Evolutionary conservation across 2,113 vertebrate genomes (phyloP), one percentile per base, ranked within the genome.

Genomic region (Cinclus mexicanus): DNA sequence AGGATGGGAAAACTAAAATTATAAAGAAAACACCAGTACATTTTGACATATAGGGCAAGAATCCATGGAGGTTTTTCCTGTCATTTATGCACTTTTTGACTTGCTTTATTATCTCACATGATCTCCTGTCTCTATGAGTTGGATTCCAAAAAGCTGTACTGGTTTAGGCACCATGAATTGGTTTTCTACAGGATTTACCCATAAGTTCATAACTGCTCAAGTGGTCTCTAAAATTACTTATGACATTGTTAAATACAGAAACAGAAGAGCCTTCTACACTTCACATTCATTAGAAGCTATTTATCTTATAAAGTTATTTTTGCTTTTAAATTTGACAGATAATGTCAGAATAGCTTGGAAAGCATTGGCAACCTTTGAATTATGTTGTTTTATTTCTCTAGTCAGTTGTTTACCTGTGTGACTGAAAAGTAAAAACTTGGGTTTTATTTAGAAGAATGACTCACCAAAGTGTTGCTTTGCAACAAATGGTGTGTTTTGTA

Each of bases 61-160:
- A 55, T 21, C 12, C 20, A 12, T 17, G 11, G 9, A 4, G 0
- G 0, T 47, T 42, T 47, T 65, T 12, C 35, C 33, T 75, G 21
- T 41, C 16, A 60, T 47, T 61, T 18, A 29, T 12, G 17, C 28
- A 22, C 20, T 18, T 2, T 21, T 24, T 75, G 14, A 69, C 4
- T 14, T 72, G 10, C 7, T 35, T 59, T 53, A 53, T 65, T 11
- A 59, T 17, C 39, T 47, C n/a, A 47, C 1, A 0, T 39, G 10
- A 63, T 17, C 29, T 75, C 16, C 47, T 71, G 47, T 57, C 22
- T 25, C 17, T 57, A 6, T 37, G 31, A 23, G 22, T 4, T 37
- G 2, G 6, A 23, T 68, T 80, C 5, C 17, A 78, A 70, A 44
- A 67, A 87, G 20, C 5, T 81, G 6, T 28, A 67, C 13, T 57